Percentiles rank a stretch among this genome's conserved stretches.
Evolutionary conservation across 2,888 invertebrate species (phyloP).

Genomic region (Elgonia sp.): DNA sequence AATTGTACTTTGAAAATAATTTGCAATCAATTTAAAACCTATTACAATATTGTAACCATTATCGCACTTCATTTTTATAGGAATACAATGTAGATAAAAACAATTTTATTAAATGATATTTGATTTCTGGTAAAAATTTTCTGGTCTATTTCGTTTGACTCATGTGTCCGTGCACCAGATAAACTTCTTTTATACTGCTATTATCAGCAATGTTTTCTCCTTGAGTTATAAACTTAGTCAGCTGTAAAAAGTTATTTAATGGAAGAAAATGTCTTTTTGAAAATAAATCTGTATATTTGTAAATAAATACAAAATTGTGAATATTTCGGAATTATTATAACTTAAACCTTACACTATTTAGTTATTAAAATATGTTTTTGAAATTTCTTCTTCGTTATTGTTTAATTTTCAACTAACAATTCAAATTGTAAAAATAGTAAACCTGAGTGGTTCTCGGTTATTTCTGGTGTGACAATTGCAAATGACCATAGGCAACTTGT

Average conservation of each 20-base stretch:
- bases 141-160: constrained; percentile 90
- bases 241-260: constrained; percentile 87
- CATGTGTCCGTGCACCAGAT: constrained; percentile 93
- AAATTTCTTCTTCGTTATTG: too few relatives aligned
- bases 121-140: constrained; percentile 90
- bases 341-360: too few relatives aligned
- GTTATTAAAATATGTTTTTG: too few relatives aligned
- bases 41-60: too few relatives aligned
- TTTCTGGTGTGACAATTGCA: too few relatives aligned
- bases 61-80: constrained; percentile 1
- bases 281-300: neutral
- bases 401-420: too few relatives aligned
- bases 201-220: constrained; percentile 98
- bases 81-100: constrained; percentile 84
- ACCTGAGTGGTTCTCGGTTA: too few relatives aligned
- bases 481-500: too few relatives aligned
- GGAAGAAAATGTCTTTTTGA: constrained; percentile 10
- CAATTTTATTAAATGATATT: constrained; percentile 90
- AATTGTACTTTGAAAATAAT: too few relatives aligned
- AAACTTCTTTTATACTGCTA: constrained; percentile 96
- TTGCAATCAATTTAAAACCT: too few relatives aligned
- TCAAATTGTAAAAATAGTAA: too few relatives aligned
- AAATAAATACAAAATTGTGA: neutral
- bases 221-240: constrained; percentile 96
- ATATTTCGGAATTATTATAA: too few relatives aligned